Conservation (phyloP, 2,888 invertebrate genomes). For the Eupelmus urozonus region DNA sequence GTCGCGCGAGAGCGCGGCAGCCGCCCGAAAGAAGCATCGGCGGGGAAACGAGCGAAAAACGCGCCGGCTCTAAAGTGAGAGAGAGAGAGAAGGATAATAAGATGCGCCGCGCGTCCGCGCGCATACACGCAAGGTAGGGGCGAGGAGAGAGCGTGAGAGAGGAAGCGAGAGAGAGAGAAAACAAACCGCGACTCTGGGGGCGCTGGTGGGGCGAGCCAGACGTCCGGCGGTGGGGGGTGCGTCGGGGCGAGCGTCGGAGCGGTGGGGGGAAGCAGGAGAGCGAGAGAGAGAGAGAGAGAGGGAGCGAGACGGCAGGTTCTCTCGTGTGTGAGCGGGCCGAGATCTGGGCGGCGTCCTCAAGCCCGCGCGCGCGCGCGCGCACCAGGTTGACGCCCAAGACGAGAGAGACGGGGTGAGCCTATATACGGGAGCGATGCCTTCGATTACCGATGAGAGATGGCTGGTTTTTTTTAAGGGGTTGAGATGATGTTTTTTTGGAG, state of each 20-base stretch:
- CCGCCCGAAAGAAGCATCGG: too few relatives aligned
- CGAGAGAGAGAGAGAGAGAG: constrained; percentile 1
- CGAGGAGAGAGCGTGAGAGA: constrained; percentile 54
- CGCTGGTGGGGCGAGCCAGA: constrained; percentile 45
- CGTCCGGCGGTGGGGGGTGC: neutral
- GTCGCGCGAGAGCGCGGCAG: too few relatives aligned
- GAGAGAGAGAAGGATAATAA: neutral
- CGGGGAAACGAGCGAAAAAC: too few relatives aligned
- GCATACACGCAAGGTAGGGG: too few relatives aligned
- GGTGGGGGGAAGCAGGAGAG: neutral
- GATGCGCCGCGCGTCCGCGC: neutral
- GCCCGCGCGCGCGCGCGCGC: neutral
- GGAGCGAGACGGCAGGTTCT: neutral
- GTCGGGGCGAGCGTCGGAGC: constrained; percentile 30
- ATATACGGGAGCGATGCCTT: neutral
- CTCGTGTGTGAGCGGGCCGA: too few relatives aligned
- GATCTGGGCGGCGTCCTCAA: constrained; percentile 10
- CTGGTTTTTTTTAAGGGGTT: neutral
- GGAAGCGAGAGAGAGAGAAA: constrained; percentile 57
- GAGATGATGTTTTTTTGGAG: neutral
- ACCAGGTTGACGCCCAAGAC: constrained; percentile 56
- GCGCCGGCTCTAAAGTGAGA: too few relatives aligned
- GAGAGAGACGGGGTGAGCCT: too few relatives aligned
- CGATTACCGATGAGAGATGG: constrained; percentile 10
- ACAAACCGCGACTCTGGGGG: constrained; percentile 22